Conservation (phyloP, 2,797 vertebrate species). For the Ptychobarbus kaznakovi region DNA sequence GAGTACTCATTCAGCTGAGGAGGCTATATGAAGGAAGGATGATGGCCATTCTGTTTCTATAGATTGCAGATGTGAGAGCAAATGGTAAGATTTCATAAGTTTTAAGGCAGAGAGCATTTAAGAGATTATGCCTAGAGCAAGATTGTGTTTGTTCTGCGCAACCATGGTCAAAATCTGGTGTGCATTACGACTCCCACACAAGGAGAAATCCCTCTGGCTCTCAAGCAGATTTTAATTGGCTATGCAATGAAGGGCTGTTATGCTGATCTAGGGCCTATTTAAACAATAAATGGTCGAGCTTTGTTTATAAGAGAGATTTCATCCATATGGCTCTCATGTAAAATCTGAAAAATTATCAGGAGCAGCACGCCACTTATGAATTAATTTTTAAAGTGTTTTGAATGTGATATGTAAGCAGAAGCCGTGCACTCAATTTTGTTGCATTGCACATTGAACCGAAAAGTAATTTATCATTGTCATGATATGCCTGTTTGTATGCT, state of each 20-base stretch:
- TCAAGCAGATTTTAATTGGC: conserved; percentile 15
- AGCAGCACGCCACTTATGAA: not conserved
- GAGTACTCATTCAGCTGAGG: conserved; percentile 29
- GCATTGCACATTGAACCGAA: not conserved
- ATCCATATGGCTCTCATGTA: not conserved
- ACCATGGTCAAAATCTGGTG: conserved; percentile 2
- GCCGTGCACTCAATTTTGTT: not conserved
- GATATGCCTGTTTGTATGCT: not conserved
- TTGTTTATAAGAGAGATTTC: conserved; percentile 27
- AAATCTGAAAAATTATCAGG: not conserved
- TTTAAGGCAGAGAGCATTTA: conserved; percentile 6
- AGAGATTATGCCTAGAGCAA: conserved; percentile 1
- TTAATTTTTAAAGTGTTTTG: not conserved
- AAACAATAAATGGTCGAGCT: not conserved
- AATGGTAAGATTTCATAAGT: not conserved
- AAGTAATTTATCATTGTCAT: not conserved
- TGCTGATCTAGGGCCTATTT: conserved; percentile 10
- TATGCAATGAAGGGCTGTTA: not conserved
- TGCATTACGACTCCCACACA: conserved; percentile 18
- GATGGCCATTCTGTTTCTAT: conserved; percentile 8
- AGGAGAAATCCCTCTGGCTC: conserved; percentile 18
- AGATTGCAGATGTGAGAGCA: conserved; percentile 12
- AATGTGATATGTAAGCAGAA: not conserved
- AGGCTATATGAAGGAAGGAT: conserved; percentile 1
- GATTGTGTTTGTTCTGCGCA: conserved; percentile 13